Base-by-base conservation (phyloP, 2,113 vertebrate genomes). In the Tamias sibiricus region DNA sequence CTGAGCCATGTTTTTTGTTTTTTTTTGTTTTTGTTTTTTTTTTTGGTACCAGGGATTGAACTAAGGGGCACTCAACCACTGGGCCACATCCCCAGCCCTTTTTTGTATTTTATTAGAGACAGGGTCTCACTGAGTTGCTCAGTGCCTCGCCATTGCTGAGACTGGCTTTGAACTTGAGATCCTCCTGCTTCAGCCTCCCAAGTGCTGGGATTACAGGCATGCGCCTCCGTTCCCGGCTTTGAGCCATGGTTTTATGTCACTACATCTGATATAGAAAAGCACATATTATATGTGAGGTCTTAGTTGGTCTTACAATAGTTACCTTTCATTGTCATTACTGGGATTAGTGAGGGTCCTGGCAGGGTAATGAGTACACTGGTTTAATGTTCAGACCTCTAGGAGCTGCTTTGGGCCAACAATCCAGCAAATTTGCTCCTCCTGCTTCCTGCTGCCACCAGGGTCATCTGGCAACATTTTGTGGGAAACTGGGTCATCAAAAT, bases 401-500 rank as follows among this genome's bases (percentile, higher is more conserved):
- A 86, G 54, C 32, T 26, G 47, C 77, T 92, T 76, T 44, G 13
- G 76, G 77, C 35, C 40, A 71, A 0, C 22, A 35, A 49, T 49
- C 80, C 75, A 59, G 90, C 59, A 71, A 75, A 26, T 79, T 92
- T 96, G 81, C 74, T 86, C 52, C 79, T 79, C 10, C 52, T 82
- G 75, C 81, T 80, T 97, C 69, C 44, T 96, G 75, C 28, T 64
- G 94, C 75, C 94, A 87, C 92, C 64, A 52, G 91, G 94, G 86
- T 85, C 94, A 93, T 91, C 91, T 88, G 94, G 92, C 86, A 88
- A 87, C 54, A 79, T 95, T 97, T 68, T 40, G 42, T 79, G 62
- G 90, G 72, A 98, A 96, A 94, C 47, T 91, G 91, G 91, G 91
- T 96, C 85, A 95, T 96, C 76, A 97, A 68, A 96, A 94, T 90